Evolutionary conservation across 2,888 invertebrate species (phyloP), one percentile per base, ranked within the genome.

Genomic region (Salpingus planirostris): DNA sequence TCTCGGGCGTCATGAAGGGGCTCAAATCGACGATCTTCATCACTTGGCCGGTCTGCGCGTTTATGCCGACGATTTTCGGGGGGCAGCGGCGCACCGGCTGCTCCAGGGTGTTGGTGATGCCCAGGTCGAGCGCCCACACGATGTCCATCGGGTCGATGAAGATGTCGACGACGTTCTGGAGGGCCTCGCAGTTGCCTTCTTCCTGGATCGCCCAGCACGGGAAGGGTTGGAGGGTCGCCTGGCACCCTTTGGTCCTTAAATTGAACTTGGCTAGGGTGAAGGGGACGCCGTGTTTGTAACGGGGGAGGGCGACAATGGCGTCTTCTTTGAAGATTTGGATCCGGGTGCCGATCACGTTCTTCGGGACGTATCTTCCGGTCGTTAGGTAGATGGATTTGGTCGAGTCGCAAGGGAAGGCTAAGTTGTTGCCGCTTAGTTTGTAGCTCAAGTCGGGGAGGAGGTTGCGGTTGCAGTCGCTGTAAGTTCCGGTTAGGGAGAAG

Each of bases 171-270:
- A 73, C 81, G 51, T 79, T 81, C 63, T 83, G 81, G 36, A 76
- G 65, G 42, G 78, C 80, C 49, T 70, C 71, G 53, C 78, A 78
- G 60, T 74, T 73, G 23, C 74, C 76, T 65, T 78, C 78, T 62
- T 80, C 81, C 62, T 83, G 80, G 51, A 75, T 68, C 36, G 70
- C 69, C 76, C 80, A 79, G 60, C 71, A 75, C 32, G 78, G 79
- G 67, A 73, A 78, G 11, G 80, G 78, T 44, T 67, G 66, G 46
- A 74, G 67, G 48, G 62, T 60, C 2, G 73, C 64, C 29, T 68
- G 55, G 40, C 71, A 70, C 18, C 67, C 64, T 30, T 65, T 68
- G 33, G 59, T 59, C 44, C 65, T 70, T 41, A 75, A 54, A n/a
- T 66, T 64, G 21, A 76, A 63, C 42, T 62, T 69, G 11, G 70